A percentile compares a stretch with the other conserved stretches of the same genome.
phyloP scores from a whole-genome alignment of 2,113 vertebrate species.

The Himantopus leucocephalus region DNA sequence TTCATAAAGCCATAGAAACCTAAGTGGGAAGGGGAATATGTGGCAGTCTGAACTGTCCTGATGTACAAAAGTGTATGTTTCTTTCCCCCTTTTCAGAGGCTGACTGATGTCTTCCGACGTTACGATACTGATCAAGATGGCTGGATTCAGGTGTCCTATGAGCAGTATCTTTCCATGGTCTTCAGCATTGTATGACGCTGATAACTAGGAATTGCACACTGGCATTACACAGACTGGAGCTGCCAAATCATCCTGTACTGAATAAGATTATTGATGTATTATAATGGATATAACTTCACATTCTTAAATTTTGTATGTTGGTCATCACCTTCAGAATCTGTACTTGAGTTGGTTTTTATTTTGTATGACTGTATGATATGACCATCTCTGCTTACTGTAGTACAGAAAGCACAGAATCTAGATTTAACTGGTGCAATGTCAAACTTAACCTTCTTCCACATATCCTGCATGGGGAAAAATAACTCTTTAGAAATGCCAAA shows the following conservation, averaged over 20 bases:
- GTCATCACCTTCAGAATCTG: not conserved
- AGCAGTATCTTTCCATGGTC: conserved; percentile 98
- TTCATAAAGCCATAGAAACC: not conserved
- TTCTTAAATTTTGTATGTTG: conserved; percentile 25
- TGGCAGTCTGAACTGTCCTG: not conserved
- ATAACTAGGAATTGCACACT: not conserved
- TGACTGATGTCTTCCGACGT: conserved; percentile 94
- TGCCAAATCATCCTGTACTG: conserved; percentile 60
- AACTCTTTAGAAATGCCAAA: conserved; percentile 53
- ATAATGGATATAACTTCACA: conserved; percentile 26
- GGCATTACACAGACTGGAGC: conserved; percentile 36
- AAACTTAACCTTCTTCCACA: not conserved
- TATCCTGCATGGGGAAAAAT: conserved; percentile 54
- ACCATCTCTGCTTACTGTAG: not conserved
- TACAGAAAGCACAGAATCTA: conserved; percentile 15
- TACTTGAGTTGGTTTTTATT: conserved; percentile 8
- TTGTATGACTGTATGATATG: not conserved
- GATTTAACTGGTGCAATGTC: conserved; percentile 7
- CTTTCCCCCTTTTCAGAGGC: conserved; percentile 76
- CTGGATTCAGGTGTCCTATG: conserved; percentile 98
- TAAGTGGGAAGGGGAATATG: not conserved
- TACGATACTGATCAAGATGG: conserved; percentile 97
- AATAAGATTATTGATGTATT: not conserved
- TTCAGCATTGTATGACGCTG: conserved; percentile 88
- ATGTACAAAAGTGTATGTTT: not conserved